Base-by-base conservation (phyloP, 2,888 invertebrate genomes). In the Bellardia bayeri region DNA sequence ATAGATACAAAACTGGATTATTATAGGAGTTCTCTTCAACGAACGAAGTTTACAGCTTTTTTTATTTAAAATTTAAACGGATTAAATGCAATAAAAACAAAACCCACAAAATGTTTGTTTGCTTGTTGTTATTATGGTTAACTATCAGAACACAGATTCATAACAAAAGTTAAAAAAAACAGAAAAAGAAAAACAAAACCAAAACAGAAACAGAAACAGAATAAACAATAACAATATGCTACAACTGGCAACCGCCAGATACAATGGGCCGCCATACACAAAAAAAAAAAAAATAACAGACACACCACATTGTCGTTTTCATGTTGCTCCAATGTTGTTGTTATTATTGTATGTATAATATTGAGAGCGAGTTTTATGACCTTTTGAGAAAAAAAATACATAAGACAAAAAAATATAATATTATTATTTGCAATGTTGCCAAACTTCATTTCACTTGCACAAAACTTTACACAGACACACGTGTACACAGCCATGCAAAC, bases 291-390 rank as follows among this genome's bases (percentile, higher is more conserved):
- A 40, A 74, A 85, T 42, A 87, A 79, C 84, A 87, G 85, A 85
- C 82, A 83, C 71, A 85, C 85, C 87, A 87, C 72, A 85, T 82
- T 87, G 87, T 87, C 72, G 87, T 87, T 83, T 79, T 87, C 79
- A 75, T 79, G 85, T 78, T 79, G 82, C 82, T 85, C 64, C 71
- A 56, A 80, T 78, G 80, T 88, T 83, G 58, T 79, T 75, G 13
- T 72, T 82, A 45, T 82, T 81, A 23, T 79, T 87, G 74, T 83
- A 80, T 82, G 84, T 82, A 82, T 85, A 85, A 87, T 87, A 87
- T 87, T 87, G 82, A 86, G 86, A 86, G 88, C 83, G 88, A 86
- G 86, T 88, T 88, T 88, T 88, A 88, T 88, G 86, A 86, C 88
- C 88, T 88, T 86, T 86, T 83, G 37, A 86, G 76, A 75, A 88